These are phyloP conservation scores for Steinernema carpocapsae DNA, from an alignment of 2,888 invertebrate species.

Conservation along the genomic window DNA sequence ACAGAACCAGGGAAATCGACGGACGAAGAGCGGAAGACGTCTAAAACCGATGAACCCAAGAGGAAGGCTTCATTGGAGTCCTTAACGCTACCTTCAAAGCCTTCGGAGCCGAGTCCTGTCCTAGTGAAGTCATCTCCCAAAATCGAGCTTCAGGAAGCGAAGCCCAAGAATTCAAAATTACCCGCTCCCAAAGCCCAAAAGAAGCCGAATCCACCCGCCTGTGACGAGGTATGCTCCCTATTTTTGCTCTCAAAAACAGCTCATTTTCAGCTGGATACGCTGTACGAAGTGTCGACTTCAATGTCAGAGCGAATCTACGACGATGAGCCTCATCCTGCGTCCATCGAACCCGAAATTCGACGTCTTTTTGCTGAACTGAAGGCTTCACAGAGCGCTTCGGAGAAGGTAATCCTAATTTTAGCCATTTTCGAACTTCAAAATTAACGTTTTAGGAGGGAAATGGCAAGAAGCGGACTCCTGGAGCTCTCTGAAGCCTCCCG, in stretches of 20 bases:
- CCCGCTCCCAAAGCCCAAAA: not conserved
- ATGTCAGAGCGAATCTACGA: slow-evolving; percentile 13
- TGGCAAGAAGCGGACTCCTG: too few relatives aligned
- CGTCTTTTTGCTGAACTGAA: not conserved
- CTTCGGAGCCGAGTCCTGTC: too few relatives aligned
- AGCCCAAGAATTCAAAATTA: not conserved
- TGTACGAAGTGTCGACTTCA: not conserved
- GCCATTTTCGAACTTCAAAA: too few relatives aligned
- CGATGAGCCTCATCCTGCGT: not conserved
- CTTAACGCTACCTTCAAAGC: not conserved
- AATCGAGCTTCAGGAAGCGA: not conserved
- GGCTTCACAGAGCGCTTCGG: too few relatives aligned
- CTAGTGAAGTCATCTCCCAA: too few relatives aligned
- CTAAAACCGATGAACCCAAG: not conserved
- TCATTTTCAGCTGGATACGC: not conserved
- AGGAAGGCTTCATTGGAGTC: too few relatives aligned
- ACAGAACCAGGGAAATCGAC: too few relatives aligned
- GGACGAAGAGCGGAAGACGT: not conserved
- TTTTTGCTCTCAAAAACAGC: not conserved
- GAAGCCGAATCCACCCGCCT: not conserved
- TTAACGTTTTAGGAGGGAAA: too few relatives aligned
- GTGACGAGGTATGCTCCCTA: not conserved
- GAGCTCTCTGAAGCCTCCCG: too few relatives aligned
- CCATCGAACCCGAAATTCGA: not conserved
- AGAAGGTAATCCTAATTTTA: too few relatives aligned